These are phyloP conservation scores for Reticulitermes lucifugus DNA, from an alignment of 2,888 invertebrate species.

Conservation along the genomic window DNA sequence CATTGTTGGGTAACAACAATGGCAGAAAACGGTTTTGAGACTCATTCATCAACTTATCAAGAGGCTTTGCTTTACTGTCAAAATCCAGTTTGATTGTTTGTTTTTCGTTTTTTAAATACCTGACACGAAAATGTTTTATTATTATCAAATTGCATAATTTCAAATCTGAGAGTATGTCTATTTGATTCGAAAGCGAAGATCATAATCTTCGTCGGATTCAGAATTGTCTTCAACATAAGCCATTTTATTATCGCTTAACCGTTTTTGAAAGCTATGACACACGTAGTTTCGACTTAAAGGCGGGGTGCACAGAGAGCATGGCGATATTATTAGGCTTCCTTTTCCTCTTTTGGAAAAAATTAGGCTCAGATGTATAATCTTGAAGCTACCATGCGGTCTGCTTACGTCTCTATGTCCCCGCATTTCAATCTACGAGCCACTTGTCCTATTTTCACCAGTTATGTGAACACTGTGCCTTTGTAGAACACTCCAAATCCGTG, in stretches of 20 bases:
- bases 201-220: background rate
- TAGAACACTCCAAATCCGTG: too few relatives aligned
- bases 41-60: slow-evolving; percentile 32
- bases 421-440: too few relatives aligned
- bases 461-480: too few relatives aligned
- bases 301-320: too few relatives aligned
- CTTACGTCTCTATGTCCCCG: too few relatives aligned
- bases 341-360: too few relatives aligned
- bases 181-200: background rate
- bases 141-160: background rate
- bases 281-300: too few relatives aligned
- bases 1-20: slow-evolving; percentile 33
- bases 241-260: background rate
- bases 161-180: background rate
- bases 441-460: too few relatives aligned
- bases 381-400: too few relatives aligned
- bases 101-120: background rate
- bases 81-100: slow-evolving; percentile 21
- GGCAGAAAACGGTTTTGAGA: background rate
- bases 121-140: background rate
- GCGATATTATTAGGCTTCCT: too few relatives aligned
- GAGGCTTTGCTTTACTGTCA: slow-evolving; percentile 25
- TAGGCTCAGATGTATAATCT: too few relatives aligned
- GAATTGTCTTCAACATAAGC: background rate
- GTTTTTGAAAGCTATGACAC: background rate